Percentiles rank a stretch among this genome's conserved stretches.
Evolutionary conservation across 1,140 invertebrate genomes (phyloP).

Genomic region (Drosophila nigromelanica): DNA sequence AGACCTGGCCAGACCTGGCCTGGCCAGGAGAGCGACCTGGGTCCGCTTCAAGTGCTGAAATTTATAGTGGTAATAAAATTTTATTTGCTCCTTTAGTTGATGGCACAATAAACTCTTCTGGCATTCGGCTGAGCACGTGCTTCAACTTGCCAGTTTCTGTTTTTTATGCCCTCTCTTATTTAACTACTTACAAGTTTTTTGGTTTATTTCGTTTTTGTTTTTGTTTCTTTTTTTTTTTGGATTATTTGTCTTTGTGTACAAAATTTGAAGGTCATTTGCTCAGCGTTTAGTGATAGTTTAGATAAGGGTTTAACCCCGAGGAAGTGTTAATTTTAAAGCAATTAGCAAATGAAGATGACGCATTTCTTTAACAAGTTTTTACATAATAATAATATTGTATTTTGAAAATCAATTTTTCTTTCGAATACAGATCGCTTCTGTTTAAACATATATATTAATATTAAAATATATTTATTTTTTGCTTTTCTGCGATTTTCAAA

Average conservation of each 20-base stretch:
- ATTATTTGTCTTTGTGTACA: slow-evolving; percentile 26
- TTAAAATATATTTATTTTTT: too few relatives aligned
- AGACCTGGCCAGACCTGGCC: slow-evolving; percentile 11
- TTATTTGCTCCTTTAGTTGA: slow-evolving; percentile 82
- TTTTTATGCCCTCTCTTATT: slow-evolving; percentile 41
- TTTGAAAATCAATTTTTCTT: too few relatives aligned
- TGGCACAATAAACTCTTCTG: slow-evolving; percentile 80
- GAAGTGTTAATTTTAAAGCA: not conserved
- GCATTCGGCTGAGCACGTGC: slow-evolving; percentile 73
- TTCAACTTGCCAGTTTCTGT: slow-evolving; percentile 33
- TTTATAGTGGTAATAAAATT: slow-evolving; percentile 83
- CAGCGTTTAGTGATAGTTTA: slow-evolving; percentile 19
- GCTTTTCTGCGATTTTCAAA: too few relatives aligned
- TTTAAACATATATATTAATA: too few relatives aligned
- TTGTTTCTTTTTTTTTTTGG: slow-evolving; percentile 16
- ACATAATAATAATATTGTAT: too few relatives aligned
- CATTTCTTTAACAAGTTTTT: too few relatives aligned
- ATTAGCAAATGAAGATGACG: not conserved
- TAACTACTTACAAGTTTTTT: slow-evolving; percentile 32
- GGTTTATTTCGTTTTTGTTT: slow-evolving; percentile 3
- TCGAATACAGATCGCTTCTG: too few relatives aligned
- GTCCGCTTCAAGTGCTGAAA: slow-evolving; percentile 72
- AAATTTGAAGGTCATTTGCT: slow-evolving; percentile 64
- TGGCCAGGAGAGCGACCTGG: slow-evolving; percentile 17
- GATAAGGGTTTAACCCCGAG: slow-evolving; percentile 2